Evolutionary conservation across 2,888 invertebrate genomes (phyloP).

Genomic region (Tubulanus polymorphus): DNA sequence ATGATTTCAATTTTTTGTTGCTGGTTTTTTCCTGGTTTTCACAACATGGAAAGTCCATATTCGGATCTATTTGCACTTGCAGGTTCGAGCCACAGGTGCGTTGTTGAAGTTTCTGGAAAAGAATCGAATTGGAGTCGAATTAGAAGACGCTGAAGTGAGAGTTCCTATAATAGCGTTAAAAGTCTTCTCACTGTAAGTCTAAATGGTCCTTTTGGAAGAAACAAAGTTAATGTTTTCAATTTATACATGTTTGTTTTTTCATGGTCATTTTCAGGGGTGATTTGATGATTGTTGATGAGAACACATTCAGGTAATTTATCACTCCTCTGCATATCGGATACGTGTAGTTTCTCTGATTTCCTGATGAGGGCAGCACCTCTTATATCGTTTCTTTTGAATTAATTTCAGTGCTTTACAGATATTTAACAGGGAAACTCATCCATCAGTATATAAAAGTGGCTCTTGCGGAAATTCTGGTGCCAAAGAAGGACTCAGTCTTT

Average conservation of each 20-base stretch:
- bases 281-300: constrained; percentile 68
- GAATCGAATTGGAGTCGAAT: constrained; percentile 48
- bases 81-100: constrained; percentile 68
- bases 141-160: constrained; percentile 37
- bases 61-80: constrained; percentile 8
- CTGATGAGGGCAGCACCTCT: background rate
- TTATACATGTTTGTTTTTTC: constrained; percentile 1
- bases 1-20: no score
- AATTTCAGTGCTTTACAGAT: constrained; percentile 67
- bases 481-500: constrained; percentile 73
- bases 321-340: background rate
- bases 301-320: constrained; percentile 60
- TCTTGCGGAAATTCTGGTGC: constrained; percentile 59
- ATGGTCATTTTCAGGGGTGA: constrained; percentile 59
- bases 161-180: constrained; percentile 58
- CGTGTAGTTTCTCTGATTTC: background rate
- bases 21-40: no score
- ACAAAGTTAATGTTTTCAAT: background rate
- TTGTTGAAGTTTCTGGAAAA: constrained; percentile 67
- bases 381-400: constrained; percentile 4
- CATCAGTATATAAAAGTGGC: constrained; percentile 70
- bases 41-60: no score
- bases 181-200: constrained; percentile 63
- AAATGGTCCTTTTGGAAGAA: background rate
- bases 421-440: constrained; percentile 69